Conservation (phyloP, 2,113 vertebrate genomes). For the Heterocephalus glaber region DNA sequence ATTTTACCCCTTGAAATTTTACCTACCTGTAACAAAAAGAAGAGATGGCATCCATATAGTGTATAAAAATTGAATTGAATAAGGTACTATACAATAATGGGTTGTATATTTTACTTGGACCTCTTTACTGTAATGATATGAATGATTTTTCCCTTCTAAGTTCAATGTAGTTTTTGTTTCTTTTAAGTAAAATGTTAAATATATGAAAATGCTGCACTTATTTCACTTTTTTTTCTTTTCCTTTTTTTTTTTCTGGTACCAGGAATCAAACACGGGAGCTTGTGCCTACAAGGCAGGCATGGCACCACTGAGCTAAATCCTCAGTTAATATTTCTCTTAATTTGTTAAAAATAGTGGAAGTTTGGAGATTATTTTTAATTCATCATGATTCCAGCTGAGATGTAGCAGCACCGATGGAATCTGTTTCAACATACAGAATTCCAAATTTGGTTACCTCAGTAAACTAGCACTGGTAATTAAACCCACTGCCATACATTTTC, state of each 20-base stretch:
- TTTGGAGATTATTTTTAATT: conserved; percentile 10
- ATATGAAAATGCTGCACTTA: neutral
- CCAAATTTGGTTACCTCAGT: conserved; percentile 90
- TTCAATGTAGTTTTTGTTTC: neutral
- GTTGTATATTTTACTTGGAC: neutral
- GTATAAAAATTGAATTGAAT: neutral
- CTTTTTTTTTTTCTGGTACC: no score
- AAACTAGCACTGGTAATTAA: conserved; percentile 83
- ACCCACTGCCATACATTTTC: neutral
- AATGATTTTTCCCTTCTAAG: neutral
- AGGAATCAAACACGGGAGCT: no score
- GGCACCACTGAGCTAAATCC: no score
- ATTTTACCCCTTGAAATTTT: neutral
- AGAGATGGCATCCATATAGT: neutral
- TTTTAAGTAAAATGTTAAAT: conserved; percentile 21
- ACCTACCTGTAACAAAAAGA: neutral
- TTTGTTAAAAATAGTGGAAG: neutral
- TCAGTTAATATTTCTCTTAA: no score
- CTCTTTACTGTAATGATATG: neutral
- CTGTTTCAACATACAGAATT: conserved; percentile 88
- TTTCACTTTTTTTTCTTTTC: no score
- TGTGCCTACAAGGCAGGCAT: no score
- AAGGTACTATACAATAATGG: neutral
- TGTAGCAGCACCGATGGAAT: conserved; percentile 84
- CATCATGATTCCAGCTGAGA: conserved; percentile 28